Base-by-base conservation (phyloP, 1,140 invertebrate genomes). In the Frieseomelitta varia region DNA sequence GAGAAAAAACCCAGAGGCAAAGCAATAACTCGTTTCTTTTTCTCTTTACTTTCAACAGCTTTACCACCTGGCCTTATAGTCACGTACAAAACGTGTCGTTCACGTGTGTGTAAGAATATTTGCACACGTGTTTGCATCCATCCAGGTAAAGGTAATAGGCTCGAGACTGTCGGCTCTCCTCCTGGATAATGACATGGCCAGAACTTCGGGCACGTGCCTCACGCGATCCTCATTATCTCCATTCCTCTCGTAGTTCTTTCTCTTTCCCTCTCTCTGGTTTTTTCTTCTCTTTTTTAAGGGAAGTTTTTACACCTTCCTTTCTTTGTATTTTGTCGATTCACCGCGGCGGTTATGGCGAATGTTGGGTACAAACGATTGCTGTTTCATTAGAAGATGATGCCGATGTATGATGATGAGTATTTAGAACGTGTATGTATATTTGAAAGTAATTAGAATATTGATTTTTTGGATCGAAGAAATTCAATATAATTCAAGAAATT, bases 171-270 rank as follows among this genome's bases (percentile, higher is more conserved):
- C 77, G 81, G 87, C 90, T 92, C 91, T 93, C 74, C 74, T 47
- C 91, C 87, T 88, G 90, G 91, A 93, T 93, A 93, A 94, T 93
- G 91, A 93, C 85, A 90, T 88, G 90, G 89, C 65, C 85, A 86
- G 89, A 90, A 90, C 90, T 92, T 85, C 89, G 86, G 93, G 93
- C 93, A 94, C 93, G 93, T 93, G 93, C 92, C 93, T 94, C 93
- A 94, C 93, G 93, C 93, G 91, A 94, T 92, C 91, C 92, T 93
- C 91, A 92, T 93, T 93, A 93, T 92, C 91, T 91, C 88, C 55
- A 72, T 88, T 87, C 90, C 87, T 72, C 79, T 76, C 78, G 47
- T 77, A 67, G 6, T 30, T 24, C 71, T 19, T 24, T 27, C 1
- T 81, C 69, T 14, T 21, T 39, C 34, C 24, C 30, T 39, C 11